These are phyloP conservation scores for Leptopilina syphax DNA, from an alignment of 2,888 invertebrate species.

Conservation along the genomic window DNA sequence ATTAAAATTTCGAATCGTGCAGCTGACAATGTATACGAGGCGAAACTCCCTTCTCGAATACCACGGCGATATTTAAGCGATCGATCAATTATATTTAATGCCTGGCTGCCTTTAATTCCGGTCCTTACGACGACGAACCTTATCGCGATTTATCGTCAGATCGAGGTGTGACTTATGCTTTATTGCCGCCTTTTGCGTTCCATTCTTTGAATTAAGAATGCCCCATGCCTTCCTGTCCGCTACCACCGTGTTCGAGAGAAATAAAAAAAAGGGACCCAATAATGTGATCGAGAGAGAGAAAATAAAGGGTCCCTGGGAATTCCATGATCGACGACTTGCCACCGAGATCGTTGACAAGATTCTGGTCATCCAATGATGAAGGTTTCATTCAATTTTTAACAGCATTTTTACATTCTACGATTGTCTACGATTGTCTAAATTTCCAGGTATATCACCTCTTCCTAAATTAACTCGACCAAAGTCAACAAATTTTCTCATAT, in stretches of 20 bases:
- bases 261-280: constrained; percentile 9
- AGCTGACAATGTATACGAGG: constrained; percentile 4
- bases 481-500: no score
- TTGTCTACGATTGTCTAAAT: not conserved
- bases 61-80: constrained; percentile 42
- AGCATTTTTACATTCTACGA: constrained; percentile 18
- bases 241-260: constrained; percentile 2
- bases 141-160: constrained; percentile 36
- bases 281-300: constrained; percentile 15
- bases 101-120: constrained; percentile 50
- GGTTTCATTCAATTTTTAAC: constrained; percentile 9
- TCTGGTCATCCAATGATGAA: constrained; percentile 16
- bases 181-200: constrained; percentile 34
- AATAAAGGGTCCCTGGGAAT: constrained; percentile 15
- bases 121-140: constrained; percentile 15
- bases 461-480: no score
- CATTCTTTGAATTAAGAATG: constrained; percentile 38
- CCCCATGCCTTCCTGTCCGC: constrained; percentile 5
- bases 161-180: constrained; percentile 36
- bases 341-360: constrained; percentile 27
- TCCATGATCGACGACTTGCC: constrained; percentile 33
- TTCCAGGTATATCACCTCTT: not conserved
- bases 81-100: constrained; percentile 60
- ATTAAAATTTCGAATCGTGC: not conserved
- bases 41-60: constrained; percentile 3